Evolutionary conservation across 1,140 invertebrate genomes (phyloP).

Genomic region (Drosophila fuyamai): DNA sequence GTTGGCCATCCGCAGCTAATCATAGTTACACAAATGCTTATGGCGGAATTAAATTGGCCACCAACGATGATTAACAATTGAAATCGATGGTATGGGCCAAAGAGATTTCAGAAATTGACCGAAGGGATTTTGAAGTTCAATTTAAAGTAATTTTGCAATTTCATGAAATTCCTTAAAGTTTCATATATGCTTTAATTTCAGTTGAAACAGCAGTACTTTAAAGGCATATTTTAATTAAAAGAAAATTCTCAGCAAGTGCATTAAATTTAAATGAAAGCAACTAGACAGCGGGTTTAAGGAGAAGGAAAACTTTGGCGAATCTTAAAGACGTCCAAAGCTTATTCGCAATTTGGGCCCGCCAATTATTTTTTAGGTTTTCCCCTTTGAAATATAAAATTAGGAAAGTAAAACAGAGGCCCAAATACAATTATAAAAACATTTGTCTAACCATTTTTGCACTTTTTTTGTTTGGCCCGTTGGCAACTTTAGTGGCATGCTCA

Average conservation of each 20-base stretch:
- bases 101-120: not conserved
- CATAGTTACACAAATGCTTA: constrained; percentile 41
- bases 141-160: not conserved
- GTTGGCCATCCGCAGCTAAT: constrained; percentile 28
- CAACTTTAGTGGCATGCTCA: constrained; percentile 55
- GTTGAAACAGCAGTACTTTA: not conserved
- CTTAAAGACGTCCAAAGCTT: constrained; percentile 10
- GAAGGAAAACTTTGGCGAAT: constrained; percentile 15
- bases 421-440: constrained; percentile 75
- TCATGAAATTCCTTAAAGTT: not conserved
- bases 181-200: not conserved
- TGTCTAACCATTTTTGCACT: constrained; percentile 27
- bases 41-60: constrained; percentile 30
- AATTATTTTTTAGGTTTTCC: constrained; percentile 8
- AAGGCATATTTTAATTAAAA: not conserved
- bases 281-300: not conserved
- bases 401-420: constrained; percentile 24
- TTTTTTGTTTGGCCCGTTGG: not conserved
- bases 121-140: not conserved
- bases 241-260: not conserved
- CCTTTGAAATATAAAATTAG: not conserved
- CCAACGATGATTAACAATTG: constrained; percentile 21
- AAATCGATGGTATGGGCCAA: constrained; percentile 28
- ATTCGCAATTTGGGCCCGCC: not conserved
- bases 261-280: constrained; percentile 5